A percentile compares a stretch with the other conserved stretches of the same genome.
phyloP scores from a whole-genome alignment of 1,140 invertebrate species.

The Steinernema khuongi region DNA sequence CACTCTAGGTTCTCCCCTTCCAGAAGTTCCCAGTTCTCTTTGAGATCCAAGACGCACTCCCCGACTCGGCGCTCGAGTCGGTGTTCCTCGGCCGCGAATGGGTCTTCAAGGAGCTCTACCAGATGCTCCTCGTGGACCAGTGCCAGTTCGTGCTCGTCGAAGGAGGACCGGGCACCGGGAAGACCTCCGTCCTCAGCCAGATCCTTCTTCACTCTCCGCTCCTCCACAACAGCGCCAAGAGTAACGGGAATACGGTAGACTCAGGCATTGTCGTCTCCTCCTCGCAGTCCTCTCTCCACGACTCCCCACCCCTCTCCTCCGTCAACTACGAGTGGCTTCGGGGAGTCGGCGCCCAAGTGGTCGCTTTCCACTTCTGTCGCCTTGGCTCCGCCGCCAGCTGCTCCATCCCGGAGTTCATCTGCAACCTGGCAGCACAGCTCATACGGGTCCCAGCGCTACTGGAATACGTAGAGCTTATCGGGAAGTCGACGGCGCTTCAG shows the following conservation, averaged over 20 bases:
- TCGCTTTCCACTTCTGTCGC: slow-evolving; percentile 26
- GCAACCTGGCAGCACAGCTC: slow-evolving; percentile 23
- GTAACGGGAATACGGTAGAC: slow-evolving; percentile 26
- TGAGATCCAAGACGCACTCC: not conserved
- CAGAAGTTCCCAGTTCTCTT: slow-evolving; percentile 1
- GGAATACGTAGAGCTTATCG: slow-evolving; percentile 23
- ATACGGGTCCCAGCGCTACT: slow-evolving; percentile 15
- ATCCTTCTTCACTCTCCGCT: slow-evolving; percentile 31
- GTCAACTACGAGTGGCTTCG: slow-evolving; percentile 35
- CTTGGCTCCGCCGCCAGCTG: slow-evolving; percentile 22
- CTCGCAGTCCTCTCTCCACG: not conserved
- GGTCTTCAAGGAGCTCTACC: slow-evolving; percentile 34
- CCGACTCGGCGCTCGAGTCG: slow-evolving; percentile 12
- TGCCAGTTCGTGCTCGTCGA: slow-evolving; percentile 26
- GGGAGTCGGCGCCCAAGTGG: slow-evolving; percentile 27
- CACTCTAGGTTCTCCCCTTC: not conserved
- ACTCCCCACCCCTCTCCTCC: slow-evolving; percentile 10
- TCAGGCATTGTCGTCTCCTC: slow-evolving; percentile 26
- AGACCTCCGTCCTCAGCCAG: slow-evolving; percentile 29
- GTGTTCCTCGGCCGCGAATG: slow-evolving; percentile 32
- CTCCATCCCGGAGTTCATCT: slow-evolving; percentile 29
- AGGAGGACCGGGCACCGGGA: slow-evolving; percentile 23
- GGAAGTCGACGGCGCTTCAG: slow-evolving; percentile 18
- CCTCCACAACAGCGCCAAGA: not conserved
- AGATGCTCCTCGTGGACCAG: slow-evolving; percentile 24